phyloP scores from a whole-genome alignment of 2,797 vertebrate genomes.

The Pelobates cultripes region DNA sequence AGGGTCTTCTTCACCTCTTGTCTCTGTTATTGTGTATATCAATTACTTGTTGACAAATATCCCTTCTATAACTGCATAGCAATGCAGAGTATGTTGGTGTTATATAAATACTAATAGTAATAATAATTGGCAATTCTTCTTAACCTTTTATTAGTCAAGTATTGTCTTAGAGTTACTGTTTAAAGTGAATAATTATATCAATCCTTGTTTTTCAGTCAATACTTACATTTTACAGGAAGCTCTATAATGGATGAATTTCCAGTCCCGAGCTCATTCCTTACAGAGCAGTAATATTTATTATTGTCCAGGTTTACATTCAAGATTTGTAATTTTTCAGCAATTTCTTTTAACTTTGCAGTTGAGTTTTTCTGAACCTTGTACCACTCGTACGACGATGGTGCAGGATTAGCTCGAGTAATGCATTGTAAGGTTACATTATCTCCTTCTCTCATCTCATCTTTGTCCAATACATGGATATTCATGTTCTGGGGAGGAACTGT shows the following conservation, averaged over 20 bases:
- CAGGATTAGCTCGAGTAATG: background rate
- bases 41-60: too few relatives aligned
- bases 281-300: background rate
- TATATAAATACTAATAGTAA: too few relatives aligned
- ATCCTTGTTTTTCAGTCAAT: background rate
- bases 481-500: conserved; percentile 4
- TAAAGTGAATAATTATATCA: background rate
- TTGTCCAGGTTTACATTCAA: background rate
- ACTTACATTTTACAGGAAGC: background rate
- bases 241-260: background rate
- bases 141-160: too few relatives aligned
- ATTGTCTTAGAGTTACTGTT: too few relatives aligned
- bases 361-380: background rate
- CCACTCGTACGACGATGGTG: background rate
- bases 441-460: background rate
- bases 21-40: too few relatives aligned
- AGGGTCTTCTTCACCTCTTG: too few relatives aligned
- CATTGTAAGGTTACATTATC: background rate
- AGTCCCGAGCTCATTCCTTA: background rate
- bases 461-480: background rate
- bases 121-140: too few relatives aligned
- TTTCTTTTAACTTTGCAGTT: background rate
- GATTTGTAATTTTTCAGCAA: background rate
- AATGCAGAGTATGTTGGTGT: too few relatives aligned
- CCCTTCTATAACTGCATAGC: too few relatives aligned